phyloP scores from a whole-genome alignment of 2,888 invertebrate species.

The Trissonchulus latispiculum region DNA sequence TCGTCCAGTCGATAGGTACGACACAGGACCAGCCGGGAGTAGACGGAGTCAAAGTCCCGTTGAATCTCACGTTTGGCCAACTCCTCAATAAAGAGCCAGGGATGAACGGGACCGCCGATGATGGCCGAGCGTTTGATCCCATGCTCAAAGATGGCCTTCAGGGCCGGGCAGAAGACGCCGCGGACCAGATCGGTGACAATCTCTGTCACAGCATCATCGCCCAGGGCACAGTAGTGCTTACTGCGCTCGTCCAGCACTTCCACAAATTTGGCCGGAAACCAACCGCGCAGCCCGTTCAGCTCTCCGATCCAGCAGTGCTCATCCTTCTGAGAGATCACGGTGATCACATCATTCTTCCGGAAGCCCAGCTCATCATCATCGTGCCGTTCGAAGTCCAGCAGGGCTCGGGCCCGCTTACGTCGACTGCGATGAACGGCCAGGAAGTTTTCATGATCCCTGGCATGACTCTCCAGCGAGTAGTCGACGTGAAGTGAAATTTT shows the following conservation, averaged over 20 bases:
- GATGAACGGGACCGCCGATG: constrained; percentile 81
- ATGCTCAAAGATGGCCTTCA: constrained; percentile 85
- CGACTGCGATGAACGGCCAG: constrained; percentile 80
- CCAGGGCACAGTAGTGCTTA: constrained; percentile 56
- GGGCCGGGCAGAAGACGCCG: constrained; percentile 64
- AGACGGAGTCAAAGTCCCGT: constrained; percentile 93
- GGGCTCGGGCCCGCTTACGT: constrained; percentile 80
- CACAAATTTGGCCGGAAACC: constrained; percentile 53
- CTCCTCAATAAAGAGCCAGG: constrained; percentile 96
- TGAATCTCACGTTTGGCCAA: constrained; percentile 57
- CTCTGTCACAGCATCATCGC: constrained; percentile 94
- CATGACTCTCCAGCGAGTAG: constrained; percentile 88
- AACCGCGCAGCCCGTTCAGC: constrained; percentile 50
- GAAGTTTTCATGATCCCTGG: constrained; percentile 83
- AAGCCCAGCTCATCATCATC: constrained; percentile 98
- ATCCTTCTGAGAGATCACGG: constrained; percentile 56
- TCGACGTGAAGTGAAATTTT: constrained; percentile 56
- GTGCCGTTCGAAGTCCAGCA: constrained; percentile 82
- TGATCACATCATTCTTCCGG: constrained; percentile 94
- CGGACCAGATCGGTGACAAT: constrained; percentile 22
- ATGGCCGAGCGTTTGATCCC: constrained; percentile 85
- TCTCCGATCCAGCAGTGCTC: constrained; percentile 53
- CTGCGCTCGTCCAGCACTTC: constrained; percentile 80
- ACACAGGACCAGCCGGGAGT: constrained; percentile 86
- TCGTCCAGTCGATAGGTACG: constrained; percentile 94